Conservation (phyloP, 2,888 invertebrate species). For the Charanyca ferruginea region DNA sequence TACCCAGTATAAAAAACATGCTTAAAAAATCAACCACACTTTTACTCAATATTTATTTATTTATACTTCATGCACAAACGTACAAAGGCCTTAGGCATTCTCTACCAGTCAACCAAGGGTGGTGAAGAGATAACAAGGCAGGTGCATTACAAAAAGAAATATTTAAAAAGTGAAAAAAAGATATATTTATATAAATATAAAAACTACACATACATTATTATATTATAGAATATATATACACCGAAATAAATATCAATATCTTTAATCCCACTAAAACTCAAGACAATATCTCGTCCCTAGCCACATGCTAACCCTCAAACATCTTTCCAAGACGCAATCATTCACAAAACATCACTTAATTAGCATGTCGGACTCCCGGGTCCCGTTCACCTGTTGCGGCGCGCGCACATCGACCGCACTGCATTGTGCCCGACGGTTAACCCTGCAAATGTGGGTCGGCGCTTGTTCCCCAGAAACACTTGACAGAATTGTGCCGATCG, state of each 20-base stretch:
- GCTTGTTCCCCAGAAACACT: conserved; percentile 58
- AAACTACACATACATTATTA: too few relatives aligned
- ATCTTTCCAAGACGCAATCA: conserved; percentile 14
- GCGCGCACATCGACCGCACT: conserved; percentile 88
- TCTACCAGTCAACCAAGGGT: too few relatives aligned
- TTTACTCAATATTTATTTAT: background rate
- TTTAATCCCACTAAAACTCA: background rate
- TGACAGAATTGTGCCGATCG: conserved; percentile 60
- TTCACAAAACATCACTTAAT: conserved; percentile 55
- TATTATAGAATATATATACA: too few relatives aligned
- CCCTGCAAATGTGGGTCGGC: conserved; percentile 70
- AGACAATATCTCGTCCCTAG: background rate
- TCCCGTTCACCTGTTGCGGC: conserved; percentile 87
- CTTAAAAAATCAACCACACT: background rate
- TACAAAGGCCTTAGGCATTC: too few relatives aligned
- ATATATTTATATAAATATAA: too few relatives aligned
- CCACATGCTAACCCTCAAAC: background rate
- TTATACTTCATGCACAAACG: too few relatives aligned
- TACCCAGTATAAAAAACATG: too few relatives aligned
- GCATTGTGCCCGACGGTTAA: conserved; percentile 77
- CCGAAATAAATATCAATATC: too few relatives aligned
- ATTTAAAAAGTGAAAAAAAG: too few relatives aligned
- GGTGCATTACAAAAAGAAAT: too few relatives aligned
- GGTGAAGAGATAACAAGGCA: too few relatives aligned
- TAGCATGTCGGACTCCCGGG: conserved; percentile 49